phyloP scores from a whole-genome alignment of 2,113 vertebrate genomes.

The Mormyrus lacerda region DNA sequence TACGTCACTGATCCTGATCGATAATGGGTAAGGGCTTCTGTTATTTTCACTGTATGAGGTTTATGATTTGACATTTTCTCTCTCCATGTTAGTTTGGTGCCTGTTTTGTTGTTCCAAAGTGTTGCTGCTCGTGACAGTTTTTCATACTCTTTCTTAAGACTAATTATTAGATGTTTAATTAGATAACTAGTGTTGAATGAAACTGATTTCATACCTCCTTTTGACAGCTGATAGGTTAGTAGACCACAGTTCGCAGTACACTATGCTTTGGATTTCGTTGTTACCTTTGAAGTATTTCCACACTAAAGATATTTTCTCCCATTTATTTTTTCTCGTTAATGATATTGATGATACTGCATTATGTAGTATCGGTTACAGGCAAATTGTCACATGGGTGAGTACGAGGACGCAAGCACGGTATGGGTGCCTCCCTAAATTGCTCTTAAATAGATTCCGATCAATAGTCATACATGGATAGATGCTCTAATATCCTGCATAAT shows the following conservation, averaged over 20 bases:
- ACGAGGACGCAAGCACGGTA: background rate
- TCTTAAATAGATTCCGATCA: background rate
- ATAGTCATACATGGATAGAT: background rate
- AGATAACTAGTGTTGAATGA: background rate
- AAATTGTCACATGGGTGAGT: background rate
- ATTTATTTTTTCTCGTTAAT: background rate
- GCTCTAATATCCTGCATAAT: background rate
- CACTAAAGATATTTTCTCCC: background rate
- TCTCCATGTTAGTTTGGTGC: background rate
- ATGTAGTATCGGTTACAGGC: background rate
- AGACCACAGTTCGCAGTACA: background rate
- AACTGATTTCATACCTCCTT: background rate
- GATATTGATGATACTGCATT: background rate
- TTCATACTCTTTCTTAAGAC: background rate
- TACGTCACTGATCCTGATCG: background rate
- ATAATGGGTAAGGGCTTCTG: background rate
- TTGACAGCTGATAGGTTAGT: background rate
- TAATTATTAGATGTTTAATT: background rate
- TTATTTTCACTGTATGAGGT: background rate
- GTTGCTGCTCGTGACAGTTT: background rate
- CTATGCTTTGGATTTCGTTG: background rate
- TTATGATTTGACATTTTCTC: background rate
- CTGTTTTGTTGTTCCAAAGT: background rate
- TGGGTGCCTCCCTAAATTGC: background rate
- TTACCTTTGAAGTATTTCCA: background rate